A percentile compares a stretch with the other conserved stretches of the same genome.
Conservation (phyloP, 1,140 invertebrate genomes). For the Mercenaria mercenaria region DNA sequence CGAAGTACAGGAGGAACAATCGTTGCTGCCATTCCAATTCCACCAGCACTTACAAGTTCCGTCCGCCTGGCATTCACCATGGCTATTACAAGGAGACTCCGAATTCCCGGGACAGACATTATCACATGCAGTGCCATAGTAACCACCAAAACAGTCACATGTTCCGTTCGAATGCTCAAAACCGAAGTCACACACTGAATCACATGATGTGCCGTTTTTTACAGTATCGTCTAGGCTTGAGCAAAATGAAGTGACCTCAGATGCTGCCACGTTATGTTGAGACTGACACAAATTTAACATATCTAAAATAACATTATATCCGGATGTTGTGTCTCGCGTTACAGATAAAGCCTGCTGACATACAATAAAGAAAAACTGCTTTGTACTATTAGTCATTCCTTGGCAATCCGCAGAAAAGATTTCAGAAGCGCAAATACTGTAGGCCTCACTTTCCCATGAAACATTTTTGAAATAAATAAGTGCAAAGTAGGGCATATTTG, state of each 20-base stretch:
- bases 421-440: background rate
- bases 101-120: constrained; percentile 69
- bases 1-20: constrained; percentile 62
- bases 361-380: constrained; percentile 59
- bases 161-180: constrained; percentile 15
- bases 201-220: constrained; percentile 51
- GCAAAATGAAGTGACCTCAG: constrained; percentile 6
- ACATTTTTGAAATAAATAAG: constrained; percentile 29
- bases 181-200: constrained; percentile 65
- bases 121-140: constrained; percentile 66
- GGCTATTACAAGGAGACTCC: constrained; percentile 65
- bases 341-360: constrained; percentile 63
- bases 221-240: background rate
- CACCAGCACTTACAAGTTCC: constrained; percentile 70
- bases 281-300: constrained; percentile 55
- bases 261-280: background rate
- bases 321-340: constrained; percentile 22
- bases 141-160: constrained; percentile 69
- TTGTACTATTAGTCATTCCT: constrained; percentile 29
- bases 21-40: constrained; percentile 71
- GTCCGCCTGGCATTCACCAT: constrained; percentile 66
- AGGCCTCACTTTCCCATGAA: background rate
- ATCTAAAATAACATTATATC: constrained; percentile 50
- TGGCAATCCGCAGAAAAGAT: background rate
- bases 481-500: background rate